These are phyloP conservation scores for Rhinatrema bivittatum DNA, from an alignment of 2,797 vertebrate genomes.

Conservation along the genomic window DNA sequence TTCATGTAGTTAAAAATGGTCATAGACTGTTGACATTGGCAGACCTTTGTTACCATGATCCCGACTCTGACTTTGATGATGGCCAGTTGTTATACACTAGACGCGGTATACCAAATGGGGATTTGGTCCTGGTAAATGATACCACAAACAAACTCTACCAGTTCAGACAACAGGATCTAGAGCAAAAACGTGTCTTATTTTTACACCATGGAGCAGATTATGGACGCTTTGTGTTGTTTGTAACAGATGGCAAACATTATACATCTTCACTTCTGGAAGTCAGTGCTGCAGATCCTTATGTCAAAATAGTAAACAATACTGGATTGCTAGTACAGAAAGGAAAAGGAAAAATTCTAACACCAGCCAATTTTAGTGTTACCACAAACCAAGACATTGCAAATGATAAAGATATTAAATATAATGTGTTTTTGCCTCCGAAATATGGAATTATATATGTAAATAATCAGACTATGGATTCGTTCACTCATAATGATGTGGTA, in stretches of 20 bases:
- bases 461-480: slow-evolving; percentile 40
- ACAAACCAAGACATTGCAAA: slow-evolving; percentile 80
- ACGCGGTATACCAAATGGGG: slow-evolving; percentile 78
- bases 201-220: slow-evolving; percentile 64
- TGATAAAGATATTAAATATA: slow-evolving; percentile 58
- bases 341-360: slow-evolving; percentile 49
- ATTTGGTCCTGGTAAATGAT: slow-evolving; percentile 74
- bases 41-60: slow-evolving; percentile 76
- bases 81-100: slow-evolving; percentile 71
- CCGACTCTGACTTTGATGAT: slow-evolving; percentile 78
- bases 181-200: slow-evolving; percentile 71
- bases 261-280: slow-evolving; percentile 75
- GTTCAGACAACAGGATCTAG: slow-evolving; percentile 74
- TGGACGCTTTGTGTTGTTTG: slow-evolving; percentile 79
- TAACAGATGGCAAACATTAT: slow-evolving; percentile 82
- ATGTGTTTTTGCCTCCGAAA: slow-evolving; percentile 55
- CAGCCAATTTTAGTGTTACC: slow-evolving; percentile 64
- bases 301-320: slow-evolving; percentile 68
- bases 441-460: slow-evolving; percentile 60
- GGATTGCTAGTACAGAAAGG: slow-evolving; percentile 79
- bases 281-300: slow-evolving; percentile 69
- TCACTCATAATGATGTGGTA: slow-evolving; percentile 70
- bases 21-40: slow-evolving; percentile 69
- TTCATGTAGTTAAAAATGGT: slow-evolving; percentile 65
- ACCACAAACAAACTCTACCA: slow-evolving; percentile 70